These are phyloP conservation scores for Leucania comma DNA, from an alignment of 2,888 invertebrate species.

Conservation along the genomic window DNA sequence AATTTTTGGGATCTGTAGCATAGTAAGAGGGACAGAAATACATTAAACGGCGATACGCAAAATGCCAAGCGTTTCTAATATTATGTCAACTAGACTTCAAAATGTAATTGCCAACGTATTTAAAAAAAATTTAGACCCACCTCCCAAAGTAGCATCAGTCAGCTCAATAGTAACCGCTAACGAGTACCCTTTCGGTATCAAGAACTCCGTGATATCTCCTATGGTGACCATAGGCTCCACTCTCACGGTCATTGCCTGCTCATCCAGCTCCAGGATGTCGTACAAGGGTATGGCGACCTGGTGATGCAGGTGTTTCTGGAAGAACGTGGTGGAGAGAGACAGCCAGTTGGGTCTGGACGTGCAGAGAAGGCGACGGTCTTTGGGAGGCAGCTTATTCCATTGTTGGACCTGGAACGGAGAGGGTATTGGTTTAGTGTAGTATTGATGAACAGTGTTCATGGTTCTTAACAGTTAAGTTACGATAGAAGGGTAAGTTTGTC, in stretches of 20 bases:
- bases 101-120: not conserved
- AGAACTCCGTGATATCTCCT: conserved; percentile 91
- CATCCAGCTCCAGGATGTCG: conserved; percentile 91
- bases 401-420: conserved; percentile 81
- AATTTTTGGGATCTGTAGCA: not conserved
- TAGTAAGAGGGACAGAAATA: no score
- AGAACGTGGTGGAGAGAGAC: conserved; percentile 92
- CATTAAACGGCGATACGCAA: not conserved
- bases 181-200: conserved; percentile 92
- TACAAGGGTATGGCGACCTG: conserved; percentile 92
- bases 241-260: conserved; percentile 89
- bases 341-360: conserved; percentile 93
- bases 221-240: conserved; percentile 93
- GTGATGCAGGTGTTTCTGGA: conserved; percentile 92
- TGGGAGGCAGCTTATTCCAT: conserved; percentile 88
- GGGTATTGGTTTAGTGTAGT: not conserved
- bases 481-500: no score
- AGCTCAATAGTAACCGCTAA: conserved; percentile 93
- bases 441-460: no score
- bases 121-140: conserved; percentile 65
- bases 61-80: not conserved
- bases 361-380: conserved; percentile 90
- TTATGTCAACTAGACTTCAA: not conserved
- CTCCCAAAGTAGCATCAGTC: conserved; percentile 93
- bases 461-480: no score